Evolutionary conservation across 2,888 invertebrate genomes (phyloP).

Genomic region (Drosophila picticornis): DNA sequence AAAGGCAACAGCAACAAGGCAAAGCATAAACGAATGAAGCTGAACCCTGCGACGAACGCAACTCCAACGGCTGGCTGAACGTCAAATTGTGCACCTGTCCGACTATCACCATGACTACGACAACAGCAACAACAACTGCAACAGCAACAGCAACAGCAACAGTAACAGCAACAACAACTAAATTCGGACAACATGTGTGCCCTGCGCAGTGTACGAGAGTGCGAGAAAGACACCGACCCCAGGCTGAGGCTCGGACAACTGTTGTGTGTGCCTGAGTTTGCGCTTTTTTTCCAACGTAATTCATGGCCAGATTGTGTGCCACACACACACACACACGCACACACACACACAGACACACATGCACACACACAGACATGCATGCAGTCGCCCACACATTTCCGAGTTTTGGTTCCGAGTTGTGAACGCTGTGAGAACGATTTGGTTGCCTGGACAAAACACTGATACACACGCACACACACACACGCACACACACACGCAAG

Average conservation of each 20-base stretch:
- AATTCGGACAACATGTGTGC: conserved; percentile 72
- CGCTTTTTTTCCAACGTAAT: conserved; percentile 54
- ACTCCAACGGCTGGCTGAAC: conserved; percentile 72
- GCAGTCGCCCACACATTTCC: conserved; percentile 70
- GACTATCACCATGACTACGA: conserved; percentile 81
- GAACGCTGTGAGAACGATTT: conserved; percentile 70
- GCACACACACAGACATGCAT: conserved; percentile 4
- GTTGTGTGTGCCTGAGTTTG: conserved; percentile 63
- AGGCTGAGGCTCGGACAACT: conserved; percentile 51
- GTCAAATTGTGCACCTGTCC: conserved; percentile 83
- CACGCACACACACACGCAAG: conserved; percentile 24
- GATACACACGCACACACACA: conserved; percentile 6
- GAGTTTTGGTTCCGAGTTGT: conserved; percentile 66
- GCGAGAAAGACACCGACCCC: conserved; percentile 58
- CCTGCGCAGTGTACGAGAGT: conserved; percentile 24
- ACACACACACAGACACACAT: conserved; percentile 6
- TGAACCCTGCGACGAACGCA: conserved; percentile 43
- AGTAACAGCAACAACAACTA: conserved; percentile 2
- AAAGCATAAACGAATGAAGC: conserved; percentile 77
- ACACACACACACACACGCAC: conserved; percentile 36
- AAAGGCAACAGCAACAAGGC: conserved; percentile 38
- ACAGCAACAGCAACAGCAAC: background rate
- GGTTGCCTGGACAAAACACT: conserved; percentile 39
- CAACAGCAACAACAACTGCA: conserved; percentile 40
- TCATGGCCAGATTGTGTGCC: conserved; percentile 64